Evolutionary conservation across 2,113 vertebrate species (phyloP).

Genomic region (Anser brachyrhynchus): DNA sequence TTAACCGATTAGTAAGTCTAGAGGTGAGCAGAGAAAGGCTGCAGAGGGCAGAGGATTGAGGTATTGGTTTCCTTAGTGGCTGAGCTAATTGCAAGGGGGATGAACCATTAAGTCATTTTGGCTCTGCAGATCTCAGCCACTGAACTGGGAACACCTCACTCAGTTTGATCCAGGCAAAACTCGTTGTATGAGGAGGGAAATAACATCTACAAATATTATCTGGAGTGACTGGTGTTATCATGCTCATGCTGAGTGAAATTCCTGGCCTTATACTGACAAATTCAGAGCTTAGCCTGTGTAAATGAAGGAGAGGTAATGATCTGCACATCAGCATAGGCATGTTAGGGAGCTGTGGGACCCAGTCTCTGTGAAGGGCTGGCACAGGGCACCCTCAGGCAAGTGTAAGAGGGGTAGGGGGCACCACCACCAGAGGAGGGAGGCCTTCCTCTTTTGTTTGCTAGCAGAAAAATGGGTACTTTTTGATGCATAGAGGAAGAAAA

Average conservation of each 20-base stretch:
- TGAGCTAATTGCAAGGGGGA: neutral
- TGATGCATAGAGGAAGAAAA: neutral
- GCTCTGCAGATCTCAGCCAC: neutral
- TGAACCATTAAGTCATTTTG: neutral
- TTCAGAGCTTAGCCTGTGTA: neutral
- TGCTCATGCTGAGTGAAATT: neutral
- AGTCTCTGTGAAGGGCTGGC: neutral
- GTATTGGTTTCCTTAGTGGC: neutral
- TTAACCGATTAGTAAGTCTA: neutral
- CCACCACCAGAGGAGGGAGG: neutral
- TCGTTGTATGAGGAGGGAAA: neutral
- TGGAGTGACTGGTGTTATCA: neutral
- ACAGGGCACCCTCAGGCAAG: neutral
- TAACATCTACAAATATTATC: neutral
- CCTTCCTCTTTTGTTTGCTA: neutral
- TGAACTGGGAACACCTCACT: neutral
- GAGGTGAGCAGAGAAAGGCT: neutral
- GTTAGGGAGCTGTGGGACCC: rapidly evolving
- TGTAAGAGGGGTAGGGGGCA: neutral
- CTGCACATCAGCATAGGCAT: rapidly evolving
- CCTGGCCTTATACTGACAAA: neutral
- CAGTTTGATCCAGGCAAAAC: neutral
- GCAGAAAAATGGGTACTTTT: neutral
- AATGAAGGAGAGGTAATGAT: neutral
- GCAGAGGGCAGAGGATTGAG: neutral